Evolutionary conservation across 2,888 invertebrate species (phyloP).

Genomic region (Pammene fasciana): DNA sequence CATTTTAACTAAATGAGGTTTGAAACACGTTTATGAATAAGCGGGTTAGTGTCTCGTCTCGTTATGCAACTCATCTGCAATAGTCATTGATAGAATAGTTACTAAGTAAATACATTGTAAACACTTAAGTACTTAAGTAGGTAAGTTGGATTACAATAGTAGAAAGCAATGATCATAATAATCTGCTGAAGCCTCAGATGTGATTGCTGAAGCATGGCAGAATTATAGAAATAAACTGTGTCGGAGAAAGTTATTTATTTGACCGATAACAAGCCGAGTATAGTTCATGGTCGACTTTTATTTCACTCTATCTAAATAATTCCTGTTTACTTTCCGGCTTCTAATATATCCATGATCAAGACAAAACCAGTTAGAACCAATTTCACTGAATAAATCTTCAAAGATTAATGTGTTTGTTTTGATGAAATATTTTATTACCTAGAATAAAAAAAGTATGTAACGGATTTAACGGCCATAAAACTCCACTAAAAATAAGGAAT

Average conservation of each 20-base stretch:
- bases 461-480: background rate
- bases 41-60: too few relatives aligned
- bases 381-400: background rate
- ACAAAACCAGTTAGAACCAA: conserved; percentile 1
- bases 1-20: too few relatives aligned
- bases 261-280: background rate
- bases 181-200: background rate
- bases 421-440: background rate
- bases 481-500: background rate
- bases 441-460: background rate
- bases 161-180: background rate
- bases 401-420: background rate
- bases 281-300: conserved; percentile 1
- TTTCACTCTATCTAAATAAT: conserved; percentile 6
- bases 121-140: too few relatives aligned
- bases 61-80: too few relatives aligned
- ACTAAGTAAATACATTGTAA: too few relatives aligned
- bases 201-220: background rate
- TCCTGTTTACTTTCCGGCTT: conserved; percentile 5
- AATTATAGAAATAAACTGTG: background rate
- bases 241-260: background rate
- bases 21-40: too few relatives aligned
- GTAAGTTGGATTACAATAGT: background rate
- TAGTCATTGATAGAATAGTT: too few relatives aligned
- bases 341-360: background rate